Percentiles rank a stretch among this genome's conserved stretches.
phyloP scores from a whole-genome alignment of 2,797 vertebrate genomes.

The Poliocrania exsul region DNA sequence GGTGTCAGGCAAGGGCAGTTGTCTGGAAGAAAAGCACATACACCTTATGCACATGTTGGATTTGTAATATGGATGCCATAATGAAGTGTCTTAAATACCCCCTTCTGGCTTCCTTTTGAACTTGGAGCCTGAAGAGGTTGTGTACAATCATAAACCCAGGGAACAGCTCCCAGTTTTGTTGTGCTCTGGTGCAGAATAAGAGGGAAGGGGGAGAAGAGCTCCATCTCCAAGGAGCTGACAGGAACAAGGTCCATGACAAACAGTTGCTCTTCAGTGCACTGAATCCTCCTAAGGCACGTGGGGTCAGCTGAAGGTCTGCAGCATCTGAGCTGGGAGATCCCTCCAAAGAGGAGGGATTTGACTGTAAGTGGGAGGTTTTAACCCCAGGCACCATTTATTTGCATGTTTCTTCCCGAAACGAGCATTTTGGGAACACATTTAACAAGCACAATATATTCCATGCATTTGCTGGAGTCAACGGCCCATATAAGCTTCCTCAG shows the following conservation, averaged over 20 bases:
- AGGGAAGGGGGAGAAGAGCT: neutral
- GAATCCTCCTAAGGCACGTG: neutral
- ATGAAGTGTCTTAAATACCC: neutral
- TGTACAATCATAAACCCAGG: neutral
- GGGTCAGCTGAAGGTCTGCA: slow-evolving; percentile 57
- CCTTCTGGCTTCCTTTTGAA: neutral
- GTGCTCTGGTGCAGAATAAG: neutral
- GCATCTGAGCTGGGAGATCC: slow-evolving; percentile 56
- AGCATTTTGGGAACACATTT: slow-evolving; percentile 61
- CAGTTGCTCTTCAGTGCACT: slow-evolving; percentile 42
- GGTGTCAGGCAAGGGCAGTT: neutral
- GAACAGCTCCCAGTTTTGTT: neutral
- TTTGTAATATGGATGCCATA: neutral
- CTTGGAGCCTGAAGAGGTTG: neutral
- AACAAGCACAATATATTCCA: slow-evolving; percentile 59
- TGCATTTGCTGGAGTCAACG: slow-evolving; percentile 56
- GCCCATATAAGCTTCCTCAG: slow-evolving; percentile 52
- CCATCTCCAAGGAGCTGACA: neutral
- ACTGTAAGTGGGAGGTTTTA: slow-evolving; percentile 67
- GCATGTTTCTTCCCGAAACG: slow-evolving; percentile 58
- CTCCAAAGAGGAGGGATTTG: slow-evolving; percentile 62
- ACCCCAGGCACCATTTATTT: slow-evolving; percentile 59
- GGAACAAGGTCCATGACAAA: neutral
- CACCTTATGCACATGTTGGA: neutral
- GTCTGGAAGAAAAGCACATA: neutral